phyloP scores from a whole-genome alignment of 2,797 vertebrate species.

The Lophotriccus pileatus region DNA sequence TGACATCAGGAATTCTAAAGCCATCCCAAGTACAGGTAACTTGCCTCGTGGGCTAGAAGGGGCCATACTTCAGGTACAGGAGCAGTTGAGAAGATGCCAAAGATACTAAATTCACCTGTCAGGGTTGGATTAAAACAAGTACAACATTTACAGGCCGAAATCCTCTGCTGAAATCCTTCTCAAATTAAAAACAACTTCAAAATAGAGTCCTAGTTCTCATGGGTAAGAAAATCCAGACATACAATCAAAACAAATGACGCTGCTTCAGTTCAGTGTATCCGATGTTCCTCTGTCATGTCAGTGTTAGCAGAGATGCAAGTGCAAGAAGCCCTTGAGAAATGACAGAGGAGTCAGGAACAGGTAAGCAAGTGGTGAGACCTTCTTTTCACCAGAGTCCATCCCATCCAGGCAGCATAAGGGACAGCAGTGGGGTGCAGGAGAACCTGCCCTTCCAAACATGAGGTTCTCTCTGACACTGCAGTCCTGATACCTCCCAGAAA shows the following conservation, averaged over 20 bases:
- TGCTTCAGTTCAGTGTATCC: background rate
- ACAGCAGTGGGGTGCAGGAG: background rate
- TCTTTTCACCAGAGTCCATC: background rate
- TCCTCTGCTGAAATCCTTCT: background rate
- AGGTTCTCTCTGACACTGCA: background rate
- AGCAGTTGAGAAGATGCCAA: background rate
- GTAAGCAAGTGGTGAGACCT: background rate
- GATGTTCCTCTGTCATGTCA: background rate
- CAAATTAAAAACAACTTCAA: background rate
- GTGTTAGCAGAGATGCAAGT: background rate
- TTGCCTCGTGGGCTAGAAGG: background rate
- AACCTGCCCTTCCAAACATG: background rate
- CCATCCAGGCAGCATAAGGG: background rate
- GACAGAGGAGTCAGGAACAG: background rate
- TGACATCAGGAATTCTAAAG: background rate
- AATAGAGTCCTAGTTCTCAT: background rate
- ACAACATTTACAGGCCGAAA: background rate
- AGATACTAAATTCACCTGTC: background rate
- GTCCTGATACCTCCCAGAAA: background rate
- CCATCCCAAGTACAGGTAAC: background rate
- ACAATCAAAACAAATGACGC: background rate
- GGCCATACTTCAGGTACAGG: background rate
- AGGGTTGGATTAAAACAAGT: background rate
- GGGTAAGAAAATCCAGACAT: background rate
- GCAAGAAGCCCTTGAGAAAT: background rate